Evolutionary conservation across 2,888 invertebrate genomes (phyloP).

Genomic region (Hedychridium roseum): DNA sequence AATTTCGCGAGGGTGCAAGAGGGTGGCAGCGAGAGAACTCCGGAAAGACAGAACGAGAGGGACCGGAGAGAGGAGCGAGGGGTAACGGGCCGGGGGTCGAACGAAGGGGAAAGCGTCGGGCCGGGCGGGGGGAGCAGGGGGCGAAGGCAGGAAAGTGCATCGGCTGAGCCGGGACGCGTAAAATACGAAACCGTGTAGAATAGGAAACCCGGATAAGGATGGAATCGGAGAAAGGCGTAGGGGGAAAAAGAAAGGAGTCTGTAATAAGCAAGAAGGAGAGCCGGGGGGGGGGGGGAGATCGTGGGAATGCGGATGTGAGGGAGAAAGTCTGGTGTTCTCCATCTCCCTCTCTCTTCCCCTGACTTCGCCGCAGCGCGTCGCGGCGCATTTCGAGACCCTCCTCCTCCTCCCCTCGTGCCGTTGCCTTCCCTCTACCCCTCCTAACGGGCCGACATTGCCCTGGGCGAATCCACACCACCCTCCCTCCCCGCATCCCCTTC

Average conservation of each 20-base stretch:
- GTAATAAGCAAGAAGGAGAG: background rate
- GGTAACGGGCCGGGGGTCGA: background rate
- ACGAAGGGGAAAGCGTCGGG: background rate
- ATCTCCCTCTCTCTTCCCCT: slow-evolving; percentile 29
- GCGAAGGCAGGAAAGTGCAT: no score
- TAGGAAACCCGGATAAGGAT: no score
- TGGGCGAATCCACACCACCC: slow-evolving; percentile 21
- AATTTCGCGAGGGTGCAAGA: slow-evolving; percentile 26
- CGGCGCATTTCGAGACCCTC: slow-evolving; percentile 51
- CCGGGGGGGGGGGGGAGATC: slow-evolving; percentile 21
- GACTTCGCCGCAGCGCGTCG: slow-evolving; percentile 54
- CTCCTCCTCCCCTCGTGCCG: slow-evolving; percentile 35
- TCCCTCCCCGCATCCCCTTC: slow-evolving; percentile 16
- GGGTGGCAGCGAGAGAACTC: slow-evolving; percentile 7
- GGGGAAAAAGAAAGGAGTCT: no score
- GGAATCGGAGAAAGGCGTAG: no score
- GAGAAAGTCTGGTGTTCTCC: slow-evolving; percentile 25
- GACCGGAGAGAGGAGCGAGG: background rate
- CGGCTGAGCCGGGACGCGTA: no score
- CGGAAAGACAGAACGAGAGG: slow-evolving; percentile 4
- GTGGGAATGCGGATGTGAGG: slow-evolving; percentile 54
- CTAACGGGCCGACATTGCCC: slow-evolving; percentile 10
- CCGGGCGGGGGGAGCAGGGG: slow-evolving; percentile 12
- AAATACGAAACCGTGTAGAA: no score
- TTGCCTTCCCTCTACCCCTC: slow-evolving; percentile 29